Conservation (phyloP, 2,113 vertebrate species). For the Triplophysa dalaica region DNA sequence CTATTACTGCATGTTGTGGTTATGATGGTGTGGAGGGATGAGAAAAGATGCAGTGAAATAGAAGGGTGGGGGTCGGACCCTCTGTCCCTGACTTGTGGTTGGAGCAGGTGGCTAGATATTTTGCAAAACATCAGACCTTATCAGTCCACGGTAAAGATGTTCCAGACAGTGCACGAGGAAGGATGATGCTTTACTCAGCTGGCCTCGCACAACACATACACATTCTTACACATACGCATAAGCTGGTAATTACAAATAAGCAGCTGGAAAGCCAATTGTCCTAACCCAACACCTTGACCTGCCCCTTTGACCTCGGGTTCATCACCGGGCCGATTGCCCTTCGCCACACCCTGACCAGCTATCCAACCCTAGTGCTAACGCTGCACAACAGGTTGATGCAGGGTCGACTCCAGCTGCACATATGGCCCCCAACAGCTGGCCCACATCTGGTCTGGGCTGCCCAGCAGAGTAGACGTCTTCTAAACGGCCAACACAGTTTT, state of each 20-base stretch:
- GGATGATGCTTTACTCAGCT: background rate
- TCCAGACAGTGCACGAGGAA: conserved; percentile 11
- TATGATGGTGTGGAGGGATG: background rate
- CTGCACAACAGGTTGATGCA: conserved; percentile 85
- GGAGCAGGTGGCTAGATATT: conserved; percentile 54
- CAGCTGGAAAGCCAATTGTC: background rate
- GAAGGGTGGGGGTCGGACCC: background rate
- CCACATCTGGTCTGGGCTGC: conserved; percentile 71
- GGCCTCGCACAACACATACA: background rate
- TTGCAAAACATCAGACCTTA: conserved; percentile 27
- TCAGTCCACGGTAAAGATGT: conserved; percentile 28
- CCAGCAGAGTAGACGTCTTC: conserved; percentile 67
- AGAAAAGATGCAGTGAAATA: background rate
- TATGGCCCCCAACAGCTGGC: conserved; percentile 85
- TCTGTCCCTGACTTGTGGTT: conserved; percentile 46
- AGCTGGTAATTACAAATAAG: conserved; percentile 1
- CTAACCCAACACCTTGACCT: conserved; percentile 11
- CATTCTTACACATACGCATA: background rate
- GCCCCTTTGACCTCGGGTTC: conserved; percentile 25
- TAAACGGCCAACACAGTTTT: conserved; percentile 36
- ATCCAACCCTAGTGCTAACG: conserved; percentile 66
- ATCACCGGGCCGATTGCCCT: conserved; percentile 32
- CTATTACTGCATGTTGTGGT: background rate
- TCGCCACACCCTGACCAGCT: conserved; percentile 19
- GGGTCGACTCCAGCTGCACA: conserved; percentile 76